These are phyloP conservation scores for Lasioglossum leucozonium DNA, from an alignment of 2,888 invertebrate genomes.

Conservation along the genomic window DNA sequence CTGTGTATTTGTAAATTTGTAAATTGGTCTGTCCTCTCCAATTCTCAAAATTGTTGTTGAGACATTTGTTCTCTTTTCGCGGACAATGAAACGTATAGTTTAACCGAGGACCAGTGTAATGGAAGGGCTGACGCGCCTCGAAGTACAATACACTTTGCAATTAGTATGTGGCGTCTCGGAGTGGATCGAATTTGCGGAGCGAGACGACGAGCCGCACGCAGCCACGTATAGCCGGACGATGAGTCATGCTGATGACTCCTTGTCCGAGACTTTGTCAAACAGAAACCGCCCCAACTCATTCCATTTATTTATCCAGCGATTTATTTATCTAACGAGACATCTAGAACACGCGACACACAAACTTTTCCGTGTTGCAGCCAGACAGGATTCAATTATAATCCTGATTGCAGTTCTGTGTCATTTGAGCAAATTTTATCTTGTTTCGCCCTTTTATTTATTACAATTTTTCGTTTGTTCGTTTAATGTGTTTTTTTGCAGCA, in stretches of 20 bases:
- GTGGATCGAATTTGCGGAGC: constrained; percentile 63
- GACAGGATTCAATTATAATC: neutral
- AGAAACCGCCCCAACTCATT: constrained; percentile 12
- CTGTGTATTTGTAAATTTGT: neutral
- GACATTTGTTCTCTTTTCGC: neutral
- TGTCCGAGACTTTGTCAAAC: constrained; percentile 43
- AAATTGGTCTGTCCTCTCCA: neutral
- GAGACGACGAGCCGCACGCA: constrained; percentile 48
- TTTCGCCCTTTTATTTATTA: neutral
- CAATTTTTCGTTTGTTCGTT: neutral
- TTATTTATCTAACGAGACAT: neutral
- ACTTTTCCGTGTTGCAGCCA: neutral
- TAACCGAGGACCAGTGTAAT: neutral
- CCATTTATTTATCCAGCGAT: constrained; percentile 10
- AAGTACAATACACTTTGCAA: constrained; percentile 8
- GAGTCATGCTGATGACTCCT: constrained; percentile 57
- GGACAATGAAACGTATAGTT: neutral
- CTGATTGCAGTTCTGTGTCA: neutral
- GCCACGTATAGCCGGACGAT: constrained; percentile 58
- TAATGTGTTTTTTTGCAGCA: neutral
- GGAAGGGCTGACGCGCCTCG: neutral
- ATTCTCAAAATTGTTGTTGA: neutral
- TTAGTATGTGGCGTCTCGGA: constrained; percentile 46
- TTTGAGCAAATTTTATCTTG: neutral
- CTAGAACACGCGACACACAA: neutral